These are phyloP conservation scores for Rotaria macrura DNA, from an alignment of 2,888 invertebrate genomes.

Conservation along the genomic window DNA sequence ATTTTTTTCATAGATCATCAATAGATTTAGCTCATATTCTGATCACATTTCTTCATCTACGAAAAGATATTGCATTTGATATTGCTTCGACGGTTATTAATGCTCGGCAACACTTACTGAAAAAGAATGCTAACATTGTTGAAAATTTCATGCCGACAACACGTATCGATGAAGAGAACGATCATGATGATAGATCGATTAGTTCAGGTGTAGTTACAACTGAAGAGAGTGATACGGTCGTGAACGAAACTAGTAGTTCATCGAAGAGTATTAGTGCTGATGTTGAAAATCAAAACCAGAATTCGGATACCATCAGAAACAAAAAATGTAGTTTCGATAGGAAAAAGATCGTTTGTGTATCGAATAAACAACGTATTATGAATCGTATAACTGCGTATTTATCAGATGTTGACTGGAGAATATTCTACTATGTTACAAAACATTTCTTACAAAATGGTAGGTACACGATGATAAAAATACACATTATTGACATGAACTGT, in stretches of 20 bases:
- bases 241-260: not conserved
- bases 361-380: not conserved
- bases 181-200: not conserved
- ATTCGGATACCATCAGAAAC: too few relatives aligned
- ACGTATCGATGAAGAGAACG: not conserved
- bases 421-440: not conserved
- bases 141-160: not conserved
- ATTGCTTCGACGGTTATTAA: not conserved
- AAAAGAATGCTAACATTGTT: not conserved
- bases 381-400: not conserved
- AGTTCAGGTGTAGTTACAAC: not conserved
- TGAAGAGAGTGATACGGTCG: not conserved
- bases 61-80: not conserved
- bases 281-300: not conserved
- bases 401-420: conserved; percentile 1
- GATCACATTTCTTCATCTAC: not conserved
- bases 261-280: not conserved
- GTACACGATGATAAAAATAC: not conserved
- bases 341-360: not conserved
- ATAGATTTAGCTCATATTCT: not conserved
- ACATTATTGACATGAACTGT: too few relatives aligned
- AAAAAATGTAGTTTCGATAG: not conserved
- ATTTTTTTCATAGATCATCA: not conserved
- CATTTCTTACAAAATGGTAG: not conserved
- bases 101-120: not conserved